These are phyloP conservation scores for Formica selysi DNA, from an alignment of 1,140 invertebrate species.

Conservation along the genomic window DNA sequence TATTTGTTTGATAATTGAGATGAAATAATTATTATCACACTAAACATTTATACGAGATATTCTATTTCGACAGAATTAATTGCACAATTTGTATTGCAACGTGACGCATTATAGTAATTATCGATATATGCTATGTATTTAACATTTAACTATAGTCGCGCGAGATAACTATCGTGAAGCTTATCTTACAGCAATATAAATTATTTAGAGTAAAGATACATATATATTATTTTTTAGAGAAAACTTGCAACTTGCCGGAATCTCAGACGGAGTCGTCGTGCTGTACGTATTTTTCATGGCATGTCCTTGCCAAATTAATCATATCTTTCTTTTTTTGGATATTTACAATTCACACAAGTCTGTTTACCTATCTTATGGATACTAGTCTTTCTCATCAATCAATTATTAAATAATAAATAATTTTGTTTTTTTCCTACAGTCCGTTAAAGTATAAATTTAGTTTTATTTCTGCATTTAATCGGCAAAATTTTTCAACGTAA, in stretches of 20 bases:
- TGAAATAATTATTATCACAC: neutral
- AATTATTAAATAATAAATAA: neutral
- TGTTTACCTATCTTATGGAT: neutral
- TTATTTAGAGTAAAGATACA: neutral
- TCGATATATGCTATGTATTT: neutral
- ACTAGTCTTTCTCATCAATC: neutral
- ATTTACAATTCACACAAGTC: neutral
- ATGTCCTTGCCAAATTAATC: neutral
- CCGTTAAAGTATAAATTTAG: neutral
- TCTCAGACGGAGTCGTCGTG: neutral
- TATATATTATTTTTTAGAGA: neutral
- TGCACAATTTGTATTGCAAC: neutral
- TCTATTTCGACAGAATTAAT: conserved; percentile 8
- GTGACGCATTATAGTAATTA: conserved; percentile 14
- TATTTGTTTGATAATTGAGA: conserved; percentile 29
- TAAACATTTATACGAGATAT: conserved; percentile 19
- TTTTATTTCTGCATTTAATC: neutral
- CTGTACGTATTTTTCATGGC: neutral
- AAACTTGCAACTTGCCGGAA: neutral
- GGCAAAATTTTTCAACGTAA: neutral
- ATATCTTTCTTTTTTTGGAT: neutral
- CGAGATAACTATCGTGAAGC: neutral
- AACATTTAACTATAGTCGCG: conserved; percentile 8
- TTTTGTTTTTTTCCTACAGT: neutral
- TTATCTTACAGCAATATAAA: conserved; percentile 20